Evolutionary conservation across 2,797 vertebrate genomes (phyloP).

Genomic region (Eulemur mongoz): DNA sequence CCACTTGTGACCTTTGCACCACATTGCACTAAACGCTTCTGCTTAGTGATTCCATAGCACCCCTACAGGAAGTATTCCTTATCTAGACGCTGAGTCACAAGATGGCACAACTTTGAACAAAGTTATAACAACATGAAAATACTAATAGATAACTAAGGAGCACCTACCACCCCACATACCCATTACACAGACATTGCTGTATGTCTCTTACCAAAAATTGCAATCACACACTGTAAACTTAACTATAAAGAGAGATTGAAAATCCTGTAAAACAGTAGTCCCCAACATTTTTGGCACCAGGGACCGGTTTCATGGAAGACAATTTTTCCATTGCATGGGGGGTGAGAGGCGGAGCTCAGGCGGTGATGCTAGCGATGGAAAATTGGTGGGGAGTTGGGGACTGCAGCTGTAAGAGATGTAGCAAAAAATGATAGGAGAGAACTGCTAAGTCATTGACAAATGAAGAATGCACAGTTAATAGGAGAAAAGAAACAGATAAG

Average conservation of each 20-base stretch:
- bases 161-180: background rate
- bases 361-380: too few relatives aligned
- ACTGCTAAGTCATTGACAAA: background rate
- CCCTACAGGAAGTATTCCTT: background rate
- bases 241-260: background rate
- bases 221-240: background rate
- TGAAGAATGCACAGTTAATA: background rate
- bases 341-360: too few relatives aligned
- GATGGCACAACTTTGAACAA: background rate
- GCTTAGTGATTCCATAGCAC: background rate
- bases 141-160: background rate
- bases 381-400: too few relatives aligned
- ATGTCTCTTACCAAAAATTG: constrained; percentile 6
- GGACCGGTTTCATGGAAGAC: too few relatives aligned
- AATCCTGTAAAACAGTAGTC: background rate
- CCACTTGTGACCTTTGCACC: background rate
- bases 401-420: background rate
- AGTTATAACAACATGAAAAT: background rate
- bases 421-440: background rate
- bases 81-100: background rate
- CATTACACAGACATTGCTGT: background rate
- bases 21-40: background rate
- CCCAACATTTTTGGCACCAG: too few relatives aligned
- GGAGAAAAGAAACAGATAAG: background rate
- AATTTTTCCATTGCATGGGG: too few relatives aligned